Evolutionary conservation across 2,797 vertebrate species (phyloP).

Genomic region (Labeo calbasu): DNA sequence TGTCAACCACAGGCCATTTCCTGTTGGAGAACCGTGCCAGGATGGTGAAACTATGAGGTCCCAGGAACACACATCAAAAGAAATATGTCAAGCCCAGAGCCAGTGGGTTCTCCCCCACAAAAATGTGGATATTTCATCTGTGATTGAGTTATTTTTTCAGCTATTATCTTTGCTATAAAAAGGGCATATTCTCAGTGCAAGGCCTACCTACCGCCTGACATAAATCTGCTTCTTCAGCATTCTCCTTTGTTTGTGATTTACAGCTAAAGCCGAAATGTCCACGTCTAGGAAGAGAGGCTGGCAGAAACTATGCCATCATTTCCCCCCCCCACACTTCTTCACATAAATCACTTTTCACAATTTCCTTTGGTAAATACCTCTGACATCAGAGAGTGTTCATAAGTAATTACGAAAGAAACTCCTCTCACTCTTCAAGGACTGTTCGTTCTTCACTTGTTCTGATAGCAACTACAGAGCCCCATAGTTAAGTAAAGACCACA

Average conservation of each 20-base stretch:
- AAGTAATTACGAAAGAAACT: slow-evolving; percentile 28
- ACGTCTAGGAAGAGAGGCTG: slow-evolving; percentile 20
- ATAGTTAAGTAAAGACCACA: slow-evolving; percentile 25
- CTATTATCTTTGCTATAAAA: slow-evolving; percentile 55
- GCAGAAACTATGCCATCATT: slow-evolving; percentile 30
- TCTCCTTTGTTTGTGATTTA: slow-evolving; percentile 47
- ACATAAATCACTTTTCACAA: slow-evolving; percentile 37
- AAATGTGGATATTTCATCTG: slow-evolving; percentile 52
- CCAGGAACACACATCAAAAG: slow-evolving; percentile 61
- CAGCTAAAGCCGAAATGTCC: slow-evolving; percentile 23
- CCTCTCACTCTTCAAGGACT: slow-evolving; percentile 18
- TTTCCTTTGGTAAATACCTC: slow-evolving; percentile 51
- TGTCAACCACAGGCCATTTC: slow-evolving; percentile 74
- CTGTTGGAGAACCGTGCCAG: slow-evolving; percentile 66
- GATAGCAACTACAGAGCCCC: slow-evolving; percentile 28
- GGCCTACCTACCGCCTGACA: slow-evolving; percentile 40
- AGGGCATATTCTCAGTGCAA: slow-evolving; percentile 31
- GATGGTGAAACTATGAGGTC: slow-evolving; percentile 46
- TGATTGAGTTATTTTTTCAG: slow-evolving; percentile 40
- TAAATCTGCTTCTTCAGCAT: slow-evolving; percentile 53
- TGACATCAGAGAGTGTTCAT: slow-evolving; percentile 35
- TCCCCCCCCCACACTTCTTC: slow-evolving; percentile 18
- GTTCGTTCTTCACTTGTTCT: slow-evolving; percentile 21
- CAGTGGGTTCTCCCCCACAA: slow-evolving; percentile 51
- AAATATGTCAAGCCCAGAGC: slow-evolving; percentile 46